These are phyloP conservation scores for Thinocorus orbignyianus DNA, from an alignment of 2,113 vertebrate species.

Conservation along the genomic window DNA sequence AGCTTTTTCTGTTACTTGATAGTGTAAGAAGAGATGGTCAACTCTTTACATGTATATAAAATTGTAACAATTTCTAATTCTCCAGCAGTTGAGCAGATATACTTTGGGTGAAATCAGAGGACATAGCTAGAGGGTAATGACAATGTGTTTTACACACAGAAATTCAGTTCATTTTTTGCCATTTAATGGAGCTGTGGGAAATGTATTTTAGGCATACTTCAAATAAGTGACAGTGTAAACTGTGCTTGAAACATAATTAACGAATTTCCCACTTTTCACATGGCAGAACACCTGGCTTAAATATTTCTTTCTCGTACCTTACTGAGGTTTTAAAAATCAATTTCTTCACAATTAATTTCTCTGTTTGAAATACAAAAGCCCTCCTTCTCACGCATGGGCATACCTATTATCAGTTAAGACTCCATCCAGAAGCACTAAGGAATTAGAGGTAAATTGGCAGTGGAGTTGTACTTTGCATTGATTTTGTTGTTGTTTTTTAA, in stretches of 20 bases:
- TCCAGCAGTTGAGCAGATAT: neutral
- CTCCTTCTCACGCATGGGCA: neutral
- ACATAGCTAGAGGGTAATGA: neutral
- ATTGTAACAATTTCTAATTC: neutral
- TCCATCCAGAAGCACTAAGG: neutral
- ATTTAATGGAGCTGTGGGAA: slow-evolving; percentile 25
- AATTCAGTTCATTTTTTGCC: slow-evolving; percentile 22
- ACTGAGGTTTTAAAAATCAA: neutral
- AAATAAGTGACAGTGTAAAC: neutral
- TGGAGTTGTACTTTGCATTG: neutral
- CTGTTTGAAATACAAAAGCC: neutral
- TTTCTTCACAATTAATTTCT: neutral
- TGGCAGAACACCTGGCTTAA: neutral
- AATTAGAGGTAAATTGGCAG: neutral
- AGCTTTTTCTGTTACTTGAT: neutral
- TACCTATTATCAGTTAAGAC: neutral
- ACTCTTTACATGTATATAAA: neutral
- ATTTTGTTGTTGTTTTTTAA: neutral
- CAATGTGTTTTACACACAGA: neutral
- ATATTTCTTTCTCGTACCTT: neutral
- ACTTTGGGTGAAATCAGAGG: neutral
- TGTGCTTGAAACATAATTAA: neutral
- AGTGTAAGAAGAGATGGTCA: neutral
- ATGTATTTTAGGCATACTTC: neutral
- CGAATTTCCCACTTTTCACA: neutral